These are phyloP conservation scores for Helarctos malayanus DNA, from an alignment of 2,797 vertebrate genomes.

Conservation along the genomic window DNA sequence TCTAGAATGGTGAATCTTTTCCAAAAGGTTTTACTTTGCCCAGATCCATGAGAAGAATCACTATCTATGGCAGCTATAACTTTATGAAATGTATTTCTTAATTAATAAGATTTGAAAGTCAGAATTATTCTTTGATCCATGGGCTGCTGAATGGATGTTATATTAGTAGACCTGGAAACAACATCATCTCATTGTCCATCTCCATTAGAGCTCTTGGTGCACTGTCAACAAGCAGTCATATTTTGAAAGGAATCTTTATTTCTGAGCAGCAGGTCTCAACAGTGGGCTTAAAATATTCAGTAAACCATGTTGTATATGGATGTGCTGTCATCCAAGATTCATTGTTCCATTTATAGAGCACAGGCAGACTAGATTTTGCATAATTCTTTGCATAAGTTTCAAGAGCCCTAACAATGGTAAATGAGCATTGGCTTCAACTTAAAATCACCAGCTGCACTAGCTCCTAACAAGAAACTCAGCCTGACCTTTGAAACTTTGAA, in stretches of 20 bases:
- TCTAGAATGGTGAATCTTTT: background rate
- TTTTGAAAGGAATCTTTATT: background rate
- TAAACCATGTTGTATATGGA: background rate
- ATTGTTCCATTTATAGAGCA: background rate
- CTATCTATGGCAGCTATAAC: background rate
- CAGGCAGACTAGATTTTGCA: background rate
- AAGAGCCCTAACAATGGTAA: background rate
- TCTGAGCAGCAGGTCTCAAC: background rate
- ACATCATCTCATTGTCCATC: background rate
- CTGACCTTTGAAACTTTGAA: background rate
- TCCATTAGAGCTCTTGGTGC: background rate
- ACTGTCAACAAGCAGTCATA: background rate
- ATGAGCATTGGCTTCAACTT: background rate
- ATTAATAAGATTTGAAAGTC: background rate
- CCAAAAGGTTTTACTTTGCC: background rate
- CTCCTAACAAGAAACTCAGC: background rate
- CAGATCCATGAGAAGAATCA: background rate
- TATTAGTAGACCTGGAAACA: background rate
- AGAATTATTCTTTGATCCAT: background rate
- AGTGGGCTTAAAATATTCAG: background rate
- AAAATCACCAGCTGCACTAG: background rate
- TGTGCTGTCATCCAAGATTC: background rate
- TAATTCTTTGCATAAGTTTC: background rate
- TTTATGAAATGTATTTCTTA: background rate
- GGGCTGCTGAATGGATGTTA: background rate